A percentile compares a stretch with the other conserved stretches of the same genome.
These are phyloP conservation scores for Acanthiza pusilla DNA, from an alignment of 2,797 vertebrate species.

Conservation along the genomic window DNA sequence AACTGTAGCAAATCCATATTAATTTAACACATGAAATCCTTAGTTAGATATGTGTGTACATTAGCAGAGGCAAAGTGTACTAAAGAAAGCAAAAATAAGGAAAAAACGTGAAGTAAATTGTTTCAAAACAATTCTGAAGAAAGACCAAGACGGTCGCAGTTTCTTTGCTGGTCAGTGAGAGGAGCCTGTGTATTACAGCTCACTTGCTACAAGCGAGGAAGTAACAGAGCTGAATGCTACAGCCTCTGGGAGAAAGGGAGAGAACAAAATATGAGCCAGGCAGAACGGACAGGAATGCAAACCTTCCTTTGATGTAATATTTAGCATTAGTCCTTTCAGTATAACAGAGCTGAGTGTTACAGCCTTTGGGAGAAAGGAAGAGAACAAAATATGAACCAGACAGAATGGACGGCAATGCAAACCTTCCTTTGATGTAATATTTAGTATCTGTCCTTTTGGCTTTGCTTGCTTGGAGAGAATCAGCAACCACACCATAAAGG, in stretches of 20 bases:
- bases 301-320: slow-evolving; percentile 8
- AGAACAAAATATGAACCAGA: neutral
- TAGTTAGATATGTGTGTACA: neutral
- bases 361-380: neutral
- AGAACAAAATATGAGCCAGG: neutral
- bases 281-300: neutral
- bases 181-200: neutral
- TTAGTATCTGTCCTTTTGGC: neutral
- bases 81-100: neutral
- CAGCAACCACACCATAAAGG: neutral
- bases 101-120: neutral
- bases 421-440: slow-evolving; percentile 8
- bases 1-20: neutral
- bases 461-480: neutral
- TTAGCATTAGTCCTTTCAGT: neutral
- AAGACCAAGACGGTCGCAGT: neutral
- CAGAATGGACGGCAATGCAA: neutral
- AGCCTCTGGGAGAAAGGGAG: neutral
- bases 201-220: neutral
- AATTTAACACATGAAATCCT: neutral
- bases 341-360: neutral
- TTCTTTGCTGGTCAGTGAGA: neutral
- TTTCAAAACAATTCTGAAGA: neutral
- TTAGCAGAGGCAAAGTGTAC: neutral
- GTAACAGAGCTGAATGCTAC: neutral